Conservation (phyloP, 30 jellyfish, hydroid and myxozoan genomes). For the Aurelia sp. region DNA sequence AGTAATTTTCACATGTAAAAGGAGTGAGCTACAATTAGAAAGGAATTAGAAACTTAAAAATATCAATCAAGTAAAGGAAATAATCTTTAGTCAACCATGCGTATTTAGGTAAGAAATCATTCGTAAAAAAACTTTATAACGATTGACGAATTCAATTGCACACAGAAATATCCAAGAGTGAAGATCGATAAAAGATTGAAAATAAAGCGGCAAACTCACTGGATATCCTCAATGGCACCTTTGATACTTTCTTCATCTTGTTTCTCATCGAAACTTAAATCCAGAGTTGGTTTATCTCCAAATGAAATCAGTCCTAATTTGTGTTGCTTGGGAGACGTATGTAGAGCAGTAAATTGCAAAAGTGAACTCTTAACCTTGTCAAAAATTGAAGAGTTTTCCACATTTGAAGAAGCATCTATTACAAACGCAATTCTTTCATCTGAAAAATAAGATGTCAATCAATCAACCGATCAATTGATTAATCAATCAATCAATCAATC, state of each 20-base stretch:
- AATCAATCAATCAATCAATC: too few relatives aligned
- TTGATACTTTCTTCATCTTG: constrained; percentile 39
- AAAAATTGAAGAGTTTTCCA: constrained; percentile 34
- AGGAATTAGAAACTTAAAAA: too few relatives aligned
- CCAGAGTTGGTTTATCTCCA: constrained; percentile 54
- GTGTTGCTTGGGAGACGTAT: constrained; percentile 54
- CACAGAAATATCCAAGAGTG: too few relatives aligned
- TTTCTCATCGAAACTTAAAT: constrained; percentile 42
- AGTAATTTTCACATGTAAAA: too few relatives aligned
- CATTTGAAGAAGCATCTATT: constrained; percentile 50
- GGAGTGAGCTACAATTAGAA: too few relatives aligned
- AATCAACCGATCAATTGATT: too few relatives aligned
- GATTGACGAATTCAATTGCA: too few relatives aligned
- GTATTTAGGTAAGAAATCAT: too few relatives aligned
- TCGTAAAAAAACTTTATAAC: too few relatives aligned
- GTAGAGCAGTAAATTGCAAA: constrained; percentile 21
- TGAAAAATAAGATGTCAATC: neutral
- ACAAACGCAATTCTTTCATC: constrained; percentile 54
- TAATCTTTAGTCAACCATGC: too few relatives aligned
- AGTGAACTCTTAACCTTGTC: constrained; percentile 26
- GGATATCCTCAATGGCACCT: constrained; percentile 27
- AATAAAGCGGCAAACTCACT: neutral
- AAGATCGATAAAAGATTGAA: too few relatives aligned
- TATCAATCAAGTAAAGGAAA: too few relatives aligned
- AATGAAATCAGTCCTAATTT: constrained; percentile 44